A percentile compares a stretch with the other conserved stretches of the same genome.
phyloP scores from a whole-genome alignment of 2,113 vertebrate genomes.

The Apodemus speciosus region DNA sequence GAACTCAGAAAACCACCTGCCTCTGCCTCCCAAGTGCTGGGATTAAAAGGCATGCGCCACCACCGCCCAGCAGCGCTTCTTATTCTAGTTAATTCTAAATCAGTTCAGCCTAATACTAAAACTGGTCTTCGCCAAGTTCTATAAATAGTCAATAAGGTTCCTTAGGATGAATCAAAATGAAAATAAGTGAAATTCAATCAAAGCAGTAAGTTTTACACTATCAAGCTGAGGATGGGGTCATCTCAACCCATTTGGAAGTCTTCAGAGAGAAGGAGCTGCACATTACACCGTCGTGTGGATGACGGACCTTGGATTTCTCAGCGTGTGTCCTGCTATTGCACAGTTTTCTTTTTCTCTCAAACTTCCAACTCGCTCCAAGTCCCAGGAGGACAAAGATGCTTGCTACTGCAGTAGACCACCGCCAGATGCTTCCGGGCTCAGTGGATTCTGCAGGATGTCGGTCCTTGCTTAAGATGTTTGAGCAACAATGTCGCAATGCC shows the following conservation, averaged over 20 bases:
- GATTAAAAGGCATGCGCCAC: too few relatives aligned
- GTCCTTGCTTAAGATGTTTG: not conserved
- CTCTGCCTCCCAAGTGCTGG: too few relatives aligned
- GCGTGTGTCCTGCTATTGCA: not conserved
- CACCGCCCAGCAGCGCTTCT: too few relatives aligned
- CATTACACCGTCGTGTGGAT: not conserved
- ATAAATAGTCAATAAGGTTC: not conserved
- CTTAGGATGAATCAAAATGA: not conserved
- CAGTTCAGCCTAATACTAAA: not conserved
- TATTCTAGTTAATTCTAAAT: constrained; percentile 4
- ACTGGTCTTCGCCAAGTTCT: not conserved
- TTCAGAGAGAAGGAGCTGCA: not conserved
- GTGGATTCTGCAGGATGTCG: not conserved
- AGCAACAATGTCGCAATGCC: not conserved
- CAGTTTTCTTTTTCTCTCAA: not conserved
- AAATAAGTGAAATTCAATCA: not conserved
- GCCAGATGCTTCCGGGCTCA: not conserved
- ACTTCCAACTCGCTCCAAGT: not conserved
- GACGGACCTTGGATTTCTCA: not conserved
- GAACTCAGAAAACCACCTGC: too few relatives aligned
- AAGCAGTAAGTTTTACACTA: not conserved
- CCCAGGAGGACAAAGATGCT: not conserved
- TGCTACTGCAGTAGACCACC: not conserved
- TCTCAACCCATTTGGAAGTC: not conserved
- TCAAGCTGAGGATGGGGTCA: not conserved